Base-by-base conservation (phyloP, 2,888 invertebrate species). In the Agonum fuliginosum region DNA sequence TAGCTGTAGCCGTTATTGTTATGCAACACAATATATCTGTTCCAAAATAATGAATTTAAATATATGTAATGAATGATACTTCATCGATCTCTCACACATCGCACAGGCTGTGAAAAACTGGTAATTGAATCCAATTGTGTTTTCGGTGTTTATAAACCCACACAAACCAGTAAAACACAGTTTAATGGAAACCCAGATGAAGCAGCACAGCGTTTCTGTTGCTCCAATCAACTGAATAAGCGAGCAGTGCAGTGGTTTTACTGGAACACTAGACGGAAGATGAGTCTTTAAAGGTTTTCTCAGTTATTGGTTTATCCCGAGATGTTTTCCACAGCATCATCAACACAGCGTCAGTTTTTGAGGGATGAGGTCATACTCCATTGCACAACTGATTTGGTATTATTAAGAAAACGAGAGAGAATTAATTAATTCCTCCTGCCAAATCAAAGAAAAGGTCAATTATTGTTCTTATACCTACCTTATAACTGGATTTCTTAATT, bases 251-350 rank as follows among this genome's bases (percentile, higher is more conserved):
- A 12, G 4, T 3, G 30, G 30, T 30, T 30, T 30, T 30, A 8
- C 8, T 3, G 43, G n/a, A n/a, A 10, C 3, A 12, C 43, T 6
- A 6, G 3, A 43, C 43, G n/a, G 43, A 43, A 43, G 43, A 43
- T 43, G 43, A n/a, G 43, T 6, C 43, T 43, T 43, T 43, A 43
- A n/a, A 43, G 43, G n/a, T 43, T 43, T 43, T 43, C n/a, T 3
- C 43, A 43, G 43, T 43, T 43, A 43, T 43, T 43, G 43, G 43
- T 43, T 43, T 43, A 6, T 12, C n/a, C 3, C n/a, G n/a, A n/a
- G n/a, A n/a, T n/a, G n/a, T n/a, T n/a, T n/a, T n/a, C n/a, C n/a
- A n/a, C 3, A 12, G n/a, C 10, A 10, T 43, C 43, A n/a, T n/a
- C n/a, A n/a, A n/a, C n/a, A n/a, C n/a, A 30, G 30, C 30, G 8